Conservation (phyloP, 1,140 invertebrate genomes). For the Trinorchestia longiramus region DNA sequence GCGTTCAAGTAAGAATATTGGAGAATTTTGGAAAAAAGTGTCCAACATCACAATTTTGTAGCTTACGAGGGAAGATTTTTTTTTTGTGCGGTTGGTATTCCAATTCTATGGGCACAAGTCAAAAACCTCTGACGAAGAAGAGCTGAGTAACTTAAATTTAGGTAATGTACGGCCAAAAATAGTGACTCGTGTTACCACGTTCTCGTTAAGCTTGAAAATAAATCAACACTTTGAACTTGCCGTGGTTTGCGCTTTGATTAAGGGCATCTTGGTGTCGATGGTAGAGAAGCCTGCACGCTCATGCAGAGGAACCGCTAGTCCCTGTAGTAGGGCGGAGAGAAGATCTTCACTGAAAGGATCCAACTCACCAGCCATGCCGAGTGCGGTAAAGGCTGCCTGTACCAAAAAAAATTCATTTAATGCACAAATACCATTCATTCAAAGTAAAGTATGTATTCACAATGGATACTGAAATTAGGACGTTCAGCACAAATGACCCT, state of each 20-base stretch:
- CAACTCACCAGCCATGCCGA: slow-evolving; percentile 1
- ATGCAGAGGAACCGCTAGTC: slow-evolving; percentile 67
- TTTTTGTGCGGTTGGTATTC: neutral
- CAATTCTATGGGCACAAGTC: neutral
- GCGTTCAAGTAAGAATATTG: neutral
- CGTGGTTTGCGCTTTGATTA: slow-evolving; percentile 55
- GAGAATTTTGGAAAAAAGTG: neutral
- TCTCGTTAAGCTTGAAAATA: neutral
- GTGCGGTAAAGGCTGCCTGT: neutral
- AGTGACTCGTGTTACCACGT: neutral
- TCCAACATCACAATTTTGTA: neutral
- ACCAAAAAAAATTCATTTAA: neutral
- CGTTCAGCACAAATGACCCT: too few relatives aligned
- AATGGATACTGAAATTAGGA: too few relatives aligned
- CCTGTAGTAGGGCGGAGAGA: slow-evolving; percentile 67
- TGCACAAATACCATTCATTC: neutral
- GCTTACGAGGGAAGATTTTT: neutral
- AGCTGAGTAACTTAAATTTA: neutral
- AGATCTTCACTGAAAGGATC: slow-evolving; percentile 70
- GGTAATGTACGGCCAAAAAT: neutral
- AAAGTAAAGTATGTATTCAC: too few relatives aligned
- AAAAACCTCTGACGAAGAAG: neutral
- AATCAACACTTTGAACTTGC: neutral
- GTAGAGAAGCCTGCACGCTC: slow-evolving; percentile 55
- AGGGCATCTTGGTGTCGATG: slow-evolving; percentile 43